Percentiles rank a stretch among this genome's conserved stretches.
Evolutionary conservation across 2,888 invertebrate species (phyloP).

Genomic region (Lepidonotus clava): DNA sequence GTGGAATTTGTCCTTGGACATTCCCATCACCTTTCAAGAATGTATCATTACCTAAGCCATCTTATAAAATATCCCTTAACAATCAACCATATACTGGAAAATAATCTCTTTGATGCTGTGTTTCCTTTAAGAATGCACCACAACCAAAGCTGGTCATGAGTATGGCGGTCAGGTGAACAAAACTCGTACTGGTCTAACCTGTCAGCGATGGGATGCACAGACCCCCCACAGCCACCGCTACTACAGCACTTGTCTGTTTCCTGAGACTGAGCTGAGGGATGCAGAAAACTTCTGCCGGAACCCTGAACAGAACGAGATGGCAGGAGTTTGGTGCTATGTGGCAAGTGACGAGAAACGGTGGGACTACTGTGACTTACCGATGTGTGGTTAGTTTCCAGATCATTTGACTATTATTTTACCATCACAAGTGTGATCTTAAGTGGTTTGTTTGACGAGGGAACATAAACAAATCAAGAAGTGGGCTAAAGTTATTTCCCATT

Average conservation of each 20-base stretch:
- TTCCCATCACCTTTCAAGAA: no score
- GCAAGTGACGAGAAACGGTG: neutral
- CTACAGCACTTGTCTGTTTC: slow-evolving; percentile 26
- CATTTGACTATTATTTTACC: neutral
- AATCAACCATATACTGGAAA: no score
- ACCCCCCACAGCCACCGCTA: slow-evolving; percentile 48
- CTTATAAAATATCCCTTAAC: no score
- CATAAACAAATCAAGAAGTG: neutral
- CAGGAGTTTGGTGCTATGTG: neutral
- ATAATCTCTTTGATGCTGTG: no score
- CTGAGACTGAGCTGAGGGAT: neutral
- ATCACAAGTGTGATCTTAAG: neutral
- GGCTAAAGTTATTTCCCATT: neutral
- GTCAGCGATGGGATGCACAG: slow-evolving; percentile 42
- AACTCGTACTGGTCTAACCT: slow-evolving; percentile 20
- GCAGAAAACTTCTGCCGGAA: neutral
- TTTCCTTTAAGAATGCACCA: slow-evolving; percentile 24
- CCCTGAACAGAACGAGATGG: neutral
- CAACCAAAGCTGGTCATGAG: slow-evolving; percentile 37
- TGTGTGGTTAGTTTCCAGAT: neutral
- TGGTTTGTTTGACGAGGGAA: neutral
- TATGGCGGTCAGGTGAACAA: slow-evolving; percentile 45
- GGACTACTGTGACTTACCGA: neutral
- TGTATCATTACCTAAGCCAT: no score
- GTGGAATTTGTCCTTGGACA: no score